phyloP scores from a whole-genome alignment of 2,797 vertebrate species.

The Merluccius polli region DNA sequence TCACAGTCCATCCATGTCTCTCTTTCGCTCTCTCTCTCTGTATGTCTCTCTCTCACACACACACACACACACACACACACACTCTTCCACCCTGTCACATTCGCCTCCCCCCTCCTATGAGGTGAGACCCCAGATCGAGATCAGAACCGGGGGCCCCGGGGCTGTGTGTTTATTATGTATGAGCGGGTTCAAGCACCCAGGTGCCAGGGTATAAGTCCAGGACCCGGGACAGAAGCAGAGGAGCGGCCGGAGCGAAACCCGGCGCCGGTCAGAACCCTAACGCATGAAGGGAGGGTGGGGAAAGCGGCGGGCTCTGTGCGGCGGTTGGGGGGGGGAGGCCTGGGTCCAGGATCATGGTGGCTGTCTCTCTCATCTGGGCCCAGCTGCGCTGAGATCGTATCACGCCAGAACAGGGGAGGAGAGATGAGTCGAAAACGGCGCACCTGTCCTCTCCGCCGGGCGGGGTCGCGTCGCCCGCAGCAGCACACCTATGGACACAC shows the following conservation, averaged over 20 bases:
- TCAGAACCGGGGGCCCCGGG: constrained; percentile 56
- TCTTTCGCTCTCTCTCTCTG: too few species aligned
- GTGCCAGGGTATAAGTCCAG: constrained; percentile 44
- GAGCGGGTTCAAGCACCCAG: constrained; percentile 55
- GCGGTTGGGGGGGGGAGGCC: constrained; percentile 34
- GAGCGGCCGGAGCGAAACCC: constrained; percentile 35
- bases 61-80: constrained; percentile 35
- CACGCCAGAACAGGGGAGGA: constrained; percentile 44
- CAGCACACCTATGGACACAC: constrained; percentile 28
- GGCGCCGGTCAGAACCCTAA: constrained; percentile 40
- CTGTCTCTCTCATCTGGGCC: constrained; percentile 51
- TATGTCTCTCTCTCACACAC: background rate
- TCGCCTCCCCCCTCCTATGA: constrained; percentile 32
- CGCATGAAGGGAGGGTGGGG: constrained; percentile 27
- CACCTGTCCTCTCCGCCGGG: constrained; percentile 57
- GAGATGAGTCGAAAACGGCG: constrained; percentile 47
- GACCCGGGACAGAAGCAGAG: constrained; percentile 12
- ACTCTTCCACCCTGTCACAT: constrained; percentile 55
- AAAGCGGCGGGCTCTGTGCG: constrained; percentile 2
- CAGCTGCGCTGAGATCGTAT: constrained; percentile 47
- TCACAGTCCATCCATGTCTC: background rate
- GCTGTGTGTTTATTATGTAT: constrained; percentile 66
- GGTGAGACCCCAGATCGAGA: constrained; percentile 45
- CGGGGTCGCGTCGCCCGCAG: constrained; percentile 22
- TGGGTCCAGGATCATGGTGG: constrained; percentile 48